phyloP scores from a whole-genome alignment of 2,888 invertebrate genomes.

The Orthosia incerta region DNA sequence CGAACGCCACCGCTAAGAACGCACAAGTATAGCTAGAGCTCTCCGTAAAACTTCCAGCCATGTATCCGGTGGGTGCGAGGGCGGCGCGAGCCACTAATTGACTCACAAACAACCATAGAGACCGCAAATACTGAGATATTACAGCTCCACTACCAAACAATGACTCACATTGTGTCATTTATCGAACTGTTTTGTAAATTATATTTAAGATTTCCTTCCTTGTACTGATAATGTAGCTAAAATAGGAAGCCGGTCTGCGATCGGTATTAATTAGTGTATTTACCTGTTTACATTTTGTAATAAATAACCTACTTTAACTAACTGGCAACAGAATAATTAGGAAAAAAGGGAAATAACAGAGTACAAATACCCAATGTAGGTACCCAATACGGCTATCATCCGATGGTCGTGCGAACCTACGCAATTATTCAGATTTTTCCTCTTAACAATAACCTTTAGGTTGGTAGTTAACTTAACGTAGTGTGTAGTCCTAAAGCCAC shows the following conservation, averaged over 20 bases:
- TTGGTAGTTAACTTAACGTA: neutral
- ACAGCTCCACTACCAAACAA: constrained; percentile 75
- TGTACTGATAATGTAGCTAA: constrained; percentile 61
- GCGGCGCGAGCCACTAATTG: constrained; percentile 76
- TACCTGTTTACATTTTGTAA: constrained; percentile 59
- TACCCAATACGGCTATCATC: constrained; percentile 8
- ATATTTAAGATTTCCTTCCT: constrained; percentile 74
- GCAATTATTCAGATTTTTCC: constrained; percentile 23
- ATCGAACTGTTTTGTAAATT: constrained; percentile 70
- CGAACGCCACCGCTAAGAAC: neutral
- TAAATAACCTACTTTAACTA: constrained; percentile 26
- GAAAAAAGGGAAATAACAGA: constrained; percentile 44
- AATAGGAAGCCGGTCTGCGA: constrained; percentile 44
- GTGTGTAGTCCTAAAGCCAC: neutral
- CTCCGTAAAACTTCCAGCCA: constrained; percentile 62
- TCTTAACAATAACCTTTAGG: constrained; percentile 4
- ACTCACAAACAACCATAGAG: constrained; percentile 77
- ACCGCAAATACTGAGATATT: constrained; percentile 78
- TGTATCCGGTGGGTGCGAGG: constrained; percentile 72
- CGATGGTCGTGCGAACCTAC: neutral
- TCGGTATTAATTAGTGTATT: constrained; percentile 61
- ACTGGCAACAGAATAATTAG: constrained; percentile 27
- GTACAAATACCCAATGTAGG: constrained; percentile 1
- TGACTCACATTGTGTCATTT: constrained; percentile 72
- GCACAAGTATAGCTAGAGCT: constrained; percentile 36